These are phyloP conservation scores for Pharmacophagus antenor DNA, from an alignment of 2,888 invertebrate genomes.

Conservation along the genomic window DNA sequence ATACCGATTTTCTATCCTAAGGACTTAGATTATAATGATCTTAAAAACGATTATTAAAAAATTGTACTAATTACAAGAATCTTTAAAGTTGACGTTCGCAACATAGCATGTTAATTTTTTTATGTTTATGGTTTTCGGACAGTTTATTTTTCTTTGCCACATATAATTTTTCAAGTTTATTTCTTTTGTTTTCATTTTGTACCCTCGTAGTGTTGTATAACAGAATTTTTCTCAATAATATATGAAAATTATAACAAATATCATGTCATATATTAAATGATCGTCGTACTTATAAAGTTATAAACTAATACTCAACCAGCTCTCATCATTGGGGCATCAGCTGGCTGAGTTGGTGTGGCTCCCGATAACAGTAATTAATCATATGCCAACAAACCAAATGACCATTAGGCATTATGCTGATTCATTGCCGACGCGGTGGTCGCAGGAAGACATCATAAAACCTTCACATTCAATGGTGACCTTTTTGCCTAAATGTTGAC, in stretches of 20 bases:
- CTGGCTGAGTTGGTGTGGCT: constrained; percentile 46
- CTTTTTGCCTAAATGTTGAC: constrained; percentile 39
- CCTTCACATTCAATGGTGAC: constrained; percentile 42
- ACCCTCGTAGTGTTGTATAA: too few species aligned
- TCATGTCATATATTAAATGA: background rate
- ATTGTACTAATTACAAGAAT: too few species aligned
- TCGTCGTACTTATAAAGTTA: constrained; percentile 1
- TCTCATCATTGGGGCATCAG: constrained; percentile 75
- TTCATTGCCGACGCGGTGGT: constrained; percentile 61
- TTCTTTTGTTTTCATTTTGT: too few species aligned
- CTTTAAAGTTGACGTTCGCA: too few species aligned
- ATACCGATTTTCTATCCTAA: too few species aligned
- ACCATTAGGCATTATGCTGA: constrained; percentile 72
- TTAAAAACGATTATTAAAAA: too few species aligned
- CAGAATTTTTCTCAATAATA: too few species aligned
- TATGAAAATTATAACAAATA: background rate
- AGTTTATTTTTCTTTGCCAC: too few species aligned
- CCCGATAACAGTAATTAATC: constrained; percentile 76
- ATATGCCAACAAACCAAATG: constrained; percentile 59
- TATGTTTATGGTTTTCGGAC: too few species aligned
- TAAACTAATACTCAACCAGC: constrained; percentile 36
- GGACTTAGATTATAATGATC: too few species aligned
- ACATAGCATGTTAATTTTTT: too few species aligned
- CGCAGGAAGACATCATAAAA: constrained; percentile 45
- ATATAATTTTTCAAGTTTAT: too few species aligned